These are phyloP conservation scores for Operophtera brumata DNA, from an alignment of 2,888 invertebrate species.

Conservation along the genomic window DNA sequence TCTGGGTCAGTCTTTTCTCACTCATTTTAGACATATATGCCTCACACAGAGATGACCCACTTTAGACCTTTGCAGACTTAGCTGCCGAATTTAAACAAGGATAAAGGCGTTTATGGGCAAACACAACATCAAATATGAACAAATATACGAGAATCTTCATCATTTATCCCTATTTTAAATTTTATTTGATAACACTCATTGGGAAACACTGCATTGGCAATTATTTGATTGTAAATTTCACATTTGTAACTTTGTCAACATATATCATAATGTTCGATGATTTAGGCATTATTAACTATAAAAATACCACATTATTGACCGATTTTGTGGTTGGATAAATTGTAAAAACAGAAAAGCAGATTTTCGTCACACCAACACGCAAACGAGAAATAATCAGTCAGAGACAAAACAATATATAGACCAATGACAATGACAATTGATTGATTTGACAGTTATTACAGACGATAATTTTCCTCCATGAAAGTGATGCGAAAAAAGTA, in stretches of 20 bases:
- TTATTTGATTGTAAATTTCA: slow-evolving; percentile 3
- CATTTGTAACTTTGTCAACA: not conserved
- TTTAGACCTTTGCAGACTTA: slow-evolving; percentile 44
- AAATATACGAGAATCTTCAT: slow-evolving; percentile 60
- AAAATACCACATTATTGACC: not conserved
- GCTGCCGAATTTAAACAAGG: slow-evolving; percentile 35
- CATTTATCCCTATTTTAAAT: slow-evolving; percentile 52
- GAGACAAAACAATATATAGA: slow-evolving; percentile 3
- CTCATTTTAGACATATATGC: slow-evolving; percentile 71
- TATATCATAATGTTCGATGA: not conserved
- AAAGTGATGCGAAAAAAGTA: too few relatives aligned
- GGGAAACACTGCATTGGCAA: slow-evolving; percentile 31
- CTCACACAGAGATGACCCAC: slow-evolving; percentile 60
- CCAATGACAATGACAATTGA: too few relatives aligned
- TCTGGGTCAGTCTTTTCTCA: slow-evolving; percentile 76
- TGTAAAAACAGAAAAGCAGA: not conserved
- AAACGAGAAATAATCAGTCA: not conserved
- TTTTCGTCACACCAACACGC: not conserved
- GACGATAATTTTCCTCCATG: too few relatives aligned
- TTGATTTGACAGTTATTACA: too few relatives aligned
- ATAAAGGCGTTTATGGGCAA: slow-evolving; percentile 7
- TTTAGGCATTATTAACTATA: slow-evolving; percentile 3
- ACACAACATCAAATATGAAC: slow-evolving; percentile 33
- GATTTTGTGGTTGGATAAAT: not conserved
- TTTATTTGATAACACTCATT: slow-evolving; percentile 69